These are phyloP conservation scores for Trichogramma evanescens DNA, from an alignment of 2,888 invertebrate genomes.

Conservation along the genomic window DNA sequence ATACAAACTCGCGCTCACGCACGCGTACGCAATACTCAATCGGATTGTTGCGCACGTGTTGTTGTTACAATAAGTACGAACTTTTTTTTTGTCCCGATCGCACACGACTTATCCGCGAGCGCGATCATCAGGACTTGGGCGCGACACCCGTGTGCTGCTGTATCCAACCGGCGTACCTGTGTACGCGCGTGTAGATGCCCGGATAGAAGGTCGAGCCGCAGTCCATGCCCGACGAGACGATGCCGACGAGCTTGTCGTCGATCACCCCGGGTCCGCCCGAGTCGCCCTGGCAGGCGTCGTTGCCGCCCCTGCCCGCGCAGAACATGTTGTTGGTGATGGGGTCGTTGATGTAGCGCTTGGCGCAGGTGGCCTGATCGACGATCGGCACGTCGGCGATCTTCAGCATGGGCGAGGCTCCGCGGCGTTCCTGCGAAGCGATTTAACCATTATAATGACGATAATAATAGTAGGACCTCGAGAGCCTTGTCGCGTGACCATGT, in stretches of 20 bases:
- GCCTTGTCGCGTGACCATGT: background rate
- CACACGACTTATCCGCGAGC: too few species aligned
- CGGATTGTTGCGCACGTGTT: too few species aligned
- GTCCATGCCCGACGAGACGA: constrained; percentile 23
- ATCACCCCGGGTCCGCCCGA: constrained; percentile 24
- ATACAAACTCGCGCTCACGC: background rate
- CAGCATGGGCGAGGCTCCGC: constrained; percentile 8
- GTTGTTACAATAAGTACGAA: too few species aligned
- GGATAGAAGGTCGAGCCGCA: constrained; percentile 20
- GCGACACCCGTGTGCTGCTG: background rate
- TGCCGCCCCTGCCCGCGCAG: constrained; percentile 17
- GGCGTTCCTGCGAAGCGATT: constrained; percentile 13
- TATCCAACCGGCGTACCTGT: constrained; percentile 21
- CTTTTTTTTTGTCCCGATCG: too few species aligned
- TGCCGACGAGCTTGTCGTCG: constrained; percentile 19
- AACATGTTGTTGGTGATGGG: constrained; percentile 20
- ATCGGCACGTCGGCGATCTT: constrained; percentile 17
- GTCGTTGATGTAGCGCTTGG: constrained; percentile 10
- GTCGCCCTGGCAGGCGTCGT: constrained; percentile 25
- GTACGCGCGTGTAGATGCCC: constrained; percentile 20
- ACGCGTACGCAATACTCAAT: too few species aligned
- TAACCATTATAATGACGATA: background rate
- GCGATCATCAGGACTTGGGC: too few species aligned
- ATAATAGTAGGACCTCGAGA: background rate
- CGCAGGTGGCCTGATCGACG: constrained; percentile 13